A percentile compares a stretch with the other conserved stretches of the same genome.
Conservation (phyloP, 1,140 invertebrate genomes). For the Drosophila varians region DNA sequence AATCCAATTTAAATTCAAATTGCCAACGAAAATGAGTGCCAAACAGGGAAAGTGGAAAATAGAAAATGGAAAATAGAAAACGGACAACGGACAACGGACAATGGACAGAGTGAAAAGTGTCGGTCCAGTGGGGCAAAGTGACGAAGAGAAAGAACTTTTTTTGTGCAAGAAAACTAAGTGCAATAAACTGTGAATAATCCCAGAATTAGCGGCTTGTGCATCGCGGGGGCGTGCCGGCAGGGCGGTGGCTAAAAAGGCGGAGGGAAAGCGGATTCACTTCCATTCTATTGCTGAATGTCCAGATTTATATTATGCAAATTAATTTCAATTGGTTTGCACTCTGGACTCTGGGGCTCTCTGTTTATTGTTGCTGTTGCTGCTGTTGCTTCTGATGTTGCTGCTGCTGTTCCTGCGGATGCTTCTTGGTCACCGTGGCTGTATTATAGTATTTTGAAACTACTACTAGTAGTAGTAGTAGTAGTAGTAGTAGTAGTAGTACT, state of each 20-base stretch:
- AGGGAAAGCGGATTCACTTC: slow-evolving; percentile 23
- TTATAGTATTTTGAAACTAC: slow-evolving; percentile 19
- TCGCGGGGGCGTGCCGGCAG: slow-evolving; percentile 26
- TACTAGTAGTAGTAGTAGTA: slow-evolving; percentile 35
- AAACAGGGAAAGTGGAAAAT: slow-evolving; percentile 10
- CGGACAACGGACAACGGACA: neutral
- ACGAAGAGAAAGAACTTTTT: slow-evolving; percentile 34
- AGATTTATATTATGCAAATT: slow-evolving; percentile 79
- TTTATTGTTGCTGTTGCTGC: slow-evolving; percentile 34
- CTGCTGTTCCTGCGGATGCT: slow-evolving; percentile 11
- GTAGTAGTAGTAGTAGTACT: slow-evolving; percentile 32
- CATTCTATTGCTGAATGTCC: slow-evolving; percentile 74
- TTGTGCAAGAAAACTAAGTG: slow-evolving; percentile 76
- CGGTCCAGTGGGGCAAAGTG: slow-evolving; percentile 1
- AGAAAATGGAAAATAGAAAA: slow-evolving; percentile 1
- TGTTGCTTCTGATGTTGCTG: slow-evolving; percentile 18
- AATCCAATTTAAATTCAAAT: slow-evolving; percentile 29
- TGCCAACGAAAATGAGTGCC: slow-evolving; percentile 11
- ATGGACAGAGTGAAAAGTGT: slow-evolving; percentile 5
- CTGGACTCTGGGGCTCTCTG: slow-evolving; percentile 56
- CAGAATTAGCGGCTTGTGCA: slow-evolving; percentile 63
- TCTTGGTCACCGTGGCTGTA: slow-evolving; percentile 30
- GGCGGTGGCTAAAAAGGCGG: neutral
- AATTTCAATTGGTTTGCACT: slow-evolving; percentile 82
- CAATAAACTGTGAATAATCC: slow-evolving; percentile 80